Base-by-base conservation (phyloP, 2,888 invertebrate genomes). In the Leptarthrus brevirostris region DNA sequence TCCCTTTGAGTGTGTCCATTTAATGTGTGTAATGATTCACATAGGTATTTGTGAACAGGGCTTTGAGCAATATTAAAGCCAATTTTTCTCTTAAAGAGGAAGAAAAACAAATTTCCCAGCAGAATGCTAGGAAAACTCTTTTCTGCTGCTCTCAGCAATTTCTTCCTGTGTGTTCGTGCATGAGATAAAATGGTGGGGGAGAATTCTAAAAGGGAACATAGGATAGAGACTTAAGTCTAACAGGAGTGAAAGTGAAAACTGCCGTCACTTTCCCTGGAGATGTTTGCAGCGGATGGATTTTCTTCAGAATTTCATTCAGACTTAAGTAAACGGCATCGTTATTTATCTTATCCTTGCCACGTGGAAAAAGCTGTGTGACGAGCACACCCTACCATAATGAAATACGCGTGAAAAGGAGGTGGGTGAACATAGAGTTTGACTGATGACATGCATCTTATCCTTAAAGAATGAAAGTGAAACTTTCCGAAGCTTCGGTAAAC, bases 71-170 rank as follows among this genome's bases (percentile, higher is more conserved):
- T 53, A 52, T 44, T 53, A 53, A 71, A 71, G 71, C n/a, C 16
- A 30, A 24, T 24, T 61, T 44, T 56, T 58, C 56, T 58, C 56
- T 58, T 47, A 72, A 72, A 44, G 56, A 14, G 30, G 36, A 66
- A 40, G 40, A 66, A 66, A 66, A 72, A 61, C 72, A 58, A 58
- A 72, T 72, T 56, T 56, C 22, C 72, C 72, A 58, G 61, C 47
- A 20, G n/a, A 34, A 12, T 24, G 4, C 3, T 24, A 16, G 22
- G 52, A 12, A 52, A 61, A 44, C 49, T 69, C 69, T 69, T 54
- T 52, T 69, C 12, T 34, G 69, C 52, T 69, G 52, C 69, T 69
- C 69, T 69, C 69, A 69, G 49, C 69, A 52, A 10, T 52, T 30
- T 34, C 16, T 26, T 2, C 18, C 22, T n/a, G 8, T 22, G 12